Conservation (phyloP, 2,797 vertebrate species). For the Aythya fuligula region DNA sequence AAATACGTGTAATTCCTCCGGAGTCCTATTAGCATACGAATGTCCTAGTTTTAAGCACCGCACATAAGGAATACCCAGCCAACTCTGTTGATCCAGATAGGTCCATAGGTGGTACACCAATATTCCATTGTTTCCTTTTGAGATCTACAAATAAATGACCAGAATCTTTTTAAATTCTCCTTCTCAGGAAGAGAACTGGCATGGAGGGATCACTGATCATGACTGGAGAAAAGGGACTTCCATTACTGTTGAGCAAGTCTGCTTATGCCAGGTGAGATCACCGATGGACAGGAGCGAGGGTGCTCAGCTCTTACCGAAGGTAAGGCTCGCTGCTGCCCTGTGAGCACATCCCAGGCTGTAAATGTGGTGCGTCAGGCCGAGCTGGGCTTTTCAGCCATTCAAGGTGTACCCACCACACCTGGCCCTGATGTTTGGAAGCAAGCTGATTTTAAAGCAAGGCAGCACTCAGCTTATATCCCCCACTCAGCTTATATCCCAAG, state of each 20-base stretch:
- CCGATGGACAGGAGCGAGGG: not conserved
- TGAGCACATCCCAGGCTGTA: rapidly evolving
- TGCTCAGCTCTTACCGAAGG: rapidly evolving
- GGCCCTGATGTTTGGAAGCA: not conserved
- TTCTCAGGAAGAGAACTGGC: not conserved
- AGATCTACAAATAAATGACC: not conserved
- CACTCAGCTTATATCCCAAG: not conserved
- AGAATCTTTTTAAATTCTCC: not conserved
- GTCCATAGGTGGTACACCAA: not conserved
- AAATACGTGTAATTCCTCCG: not conserved
- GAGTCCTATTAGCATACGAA: not conserved
- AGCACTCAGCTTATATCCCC: not conserved
- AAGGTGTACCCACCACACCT: not conserved
- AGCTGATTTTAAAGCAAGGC: not conserved
- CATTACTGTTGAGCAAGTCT: not conserved
- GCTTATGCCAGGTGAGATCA: not conserved
- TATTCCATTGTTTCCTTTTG: rapidly evolving
- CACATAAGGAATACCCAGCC: not conserved
- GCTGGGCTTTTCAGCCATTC: rapidly evolving
- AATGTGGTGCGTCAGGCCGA: not conserved
- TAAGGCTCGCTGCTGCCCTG: not conserved
- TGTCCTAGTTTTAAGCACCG: not conserved
- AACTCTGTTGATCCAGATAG: no score
- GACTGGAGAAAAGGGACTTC: not conserved
- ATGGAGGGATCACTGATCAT: rapidly evolving